These are phyloP conservation scores for Ridgeia piscesae DNA, from an alignment of 1,140 invertebrate genomes.

Conservation along the genomic window DNA sequence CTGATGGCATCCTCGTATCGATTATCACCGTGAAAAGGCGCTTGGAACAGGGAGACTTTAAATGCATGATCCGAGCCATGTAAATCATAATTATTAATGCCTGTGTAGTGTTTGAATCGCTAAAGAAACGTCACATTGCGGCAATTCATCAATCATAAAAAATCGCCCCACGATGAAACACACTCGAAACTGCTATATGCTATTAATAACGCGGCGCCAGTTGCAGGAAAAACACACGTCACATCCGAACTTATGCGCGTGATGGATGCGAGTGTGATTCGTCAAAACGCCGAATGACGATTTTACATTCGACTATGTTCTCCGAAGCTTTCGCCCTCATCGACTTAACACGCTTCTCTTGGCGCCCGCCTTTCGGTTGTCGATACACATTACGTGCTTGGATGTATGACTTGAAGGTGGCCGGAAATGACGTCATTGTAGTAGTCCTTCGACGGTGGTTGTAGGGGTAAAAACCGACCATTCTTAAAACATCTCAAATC, in stretches of 20 bases:
- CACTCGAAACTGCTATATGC: neutral
- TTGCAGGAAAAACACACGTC: neutral
- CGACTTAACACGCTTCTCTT: neutral
- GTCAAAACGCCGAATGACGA: neutral
- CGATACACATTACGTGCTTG: neutral
- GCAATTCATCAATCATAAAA: neutral
- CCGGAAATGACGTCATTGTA: neutral
- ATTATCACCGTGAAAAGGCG: neutral
- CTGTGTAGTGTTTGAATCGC: neutral
- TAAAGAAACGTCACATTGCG: neutral
- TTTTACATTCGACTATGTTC: neutral
- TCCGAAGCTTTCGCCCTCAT: neutral
- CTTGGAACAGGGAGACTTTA: neutral
- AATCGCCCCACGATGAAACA: neutral
- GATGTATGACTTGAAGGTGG: neutral
- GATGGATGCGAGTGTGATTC: neutral
- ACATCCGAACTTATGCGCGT: neutral
- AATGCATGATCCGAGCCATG: constrained; percentile 3
- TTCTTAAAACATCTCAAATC: neutral
- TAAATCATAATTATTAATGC: constrained; percentile 7
- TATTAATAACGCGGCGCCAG: neutral
- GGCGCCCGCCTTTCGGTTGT: neutral
- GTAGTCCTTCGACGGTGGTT: neutral
- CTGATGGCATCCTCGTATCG: neutral
- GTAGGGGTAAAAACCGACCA: neutral